phyloP scores from a whole-genome alignment of 2,797 vertebrate genomes.

The Lacerta bilineata region DNA sequence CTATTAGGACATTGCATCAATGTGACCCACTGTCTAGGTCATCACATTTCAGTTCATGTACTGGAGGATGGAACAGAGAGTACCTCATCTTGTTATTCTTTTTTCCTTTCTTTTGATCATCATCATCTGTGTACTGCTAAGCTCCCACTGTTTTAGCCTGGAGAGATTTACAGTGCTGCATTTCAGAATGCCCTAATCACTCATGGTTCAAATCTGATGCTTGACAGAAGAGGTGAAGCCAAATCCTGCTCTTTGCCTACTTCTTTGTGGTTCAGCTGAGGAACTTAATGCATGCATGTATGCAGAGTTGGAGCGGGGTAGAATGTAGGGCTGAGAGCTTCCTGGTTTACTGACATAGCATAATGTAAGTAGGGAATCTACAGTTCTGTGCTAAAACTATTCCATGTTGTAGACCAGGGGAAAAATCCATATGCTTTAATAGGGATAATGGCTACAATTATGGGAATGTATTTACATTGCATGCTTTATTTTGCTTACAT shows the following conservation, averaged over 20 bases:
- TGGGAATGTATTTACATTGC: neutral
- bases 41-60: fast-evolving
- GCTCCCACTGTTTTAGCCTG: neutral
- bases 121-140: neutral
- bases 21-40: neutral
- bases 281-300: neutral
- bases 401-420: neutral
- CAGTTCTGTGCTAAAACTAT: neutral
- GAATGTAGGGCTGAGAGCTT: neutral
- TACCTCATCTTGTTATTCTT: fast-evolving
- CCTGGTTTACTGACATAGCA: neutral
- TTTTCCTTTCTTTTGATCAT: neutral
- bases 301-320: fast-evolving
- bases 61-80: neutral
- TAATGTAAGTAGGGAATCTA: neutral
- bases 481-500: neutral
- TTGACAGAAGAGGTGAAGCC: slow-evolving; percentile 15
- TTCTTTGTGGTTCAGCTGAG: neutral
- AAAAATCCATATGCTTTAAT: neutral
- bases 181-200: slow-evolving; percentile 43
- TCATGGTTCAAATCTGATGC: neutral
- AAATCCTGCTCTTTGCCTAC: slow-evolving; percentile 5
- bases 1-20: neutral
- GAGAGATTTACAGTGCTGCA: slow-evolving; percentile 33
- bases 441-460: neutral